A percentile compares a stretch with the other conserved stretches of the same genome.
Conservation (phyloP, 1,140 invertebrate species). For the Sinonovacula constricta region DNA sequence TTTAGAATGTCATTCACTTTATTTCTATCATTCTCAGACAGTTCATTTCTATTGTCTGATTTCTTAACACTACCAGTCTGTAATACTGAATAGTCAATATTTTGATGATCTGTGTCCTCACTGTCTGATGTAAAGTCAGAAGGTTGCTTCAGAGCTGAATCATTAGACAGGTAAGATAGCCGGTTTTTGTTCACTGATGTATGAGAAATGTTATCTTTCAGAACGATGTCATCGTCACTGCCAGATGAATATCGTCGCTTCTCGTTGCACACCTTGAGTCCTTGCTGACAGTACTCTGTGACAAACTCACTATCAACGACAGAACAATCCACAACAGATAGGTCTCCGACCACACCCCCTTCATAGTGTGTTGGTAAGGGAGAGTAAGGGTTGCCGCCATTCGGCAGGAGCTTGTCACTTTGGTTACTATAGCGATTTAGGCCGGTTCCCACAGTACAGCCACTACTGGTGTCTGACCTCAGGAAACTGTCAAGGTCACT, state of each 20-base stretch:
- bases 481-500: slow-evolving; percentile 51
- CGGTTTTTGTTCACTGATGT: slow-evolving; percentile 56
- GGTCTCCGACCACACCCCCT: slow-evolving; percentile 82
- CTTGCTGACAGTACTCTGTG: slow-evolving; percentile 77
- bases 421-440: slow-evolving; percentile 53
- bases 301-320: slow-evolving; percentile 74
- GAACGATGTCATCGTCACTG: slow-evolving; percentile 57
- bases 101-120: slow-evolving; percentile 32
- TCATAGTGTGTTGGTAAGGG: slow-evolving; percentile 44
- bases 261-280: slow-evolving; percentile 73
- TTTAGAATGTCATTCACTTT: slow-evolving; percentile 26
- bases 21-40: slow-evolving; percentile 34
- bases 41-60: background rate
- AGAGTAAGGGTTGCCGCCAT: slow-evolving; percentile 40
- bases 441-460: slow-evolving; percentile 27
- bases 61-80: background rate
- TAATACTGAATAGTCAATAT: slow-evolving; percentile 23
- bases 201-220: slow-evolving; percentile 30
- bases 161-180: slow-evolving; percentile 61
- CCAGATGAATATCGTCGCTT: slow-evolving; percentile 62
- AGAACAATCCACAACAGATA: slow-evolving; percentile 78
- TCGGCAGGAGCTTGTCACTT: slow-evolving; percentile 49
- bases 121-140: slow-evolving; percentile 59
- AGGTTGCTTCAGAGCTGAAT: slow-evolving; percentile 62
- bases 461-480: slow-evolving; percentile 41